These are phyloP conservation scores for Rotaria magnacalcarata DNA, from an alignment of 2,888 invertebrate genomes.

Conservation along the genomic window DNA sequence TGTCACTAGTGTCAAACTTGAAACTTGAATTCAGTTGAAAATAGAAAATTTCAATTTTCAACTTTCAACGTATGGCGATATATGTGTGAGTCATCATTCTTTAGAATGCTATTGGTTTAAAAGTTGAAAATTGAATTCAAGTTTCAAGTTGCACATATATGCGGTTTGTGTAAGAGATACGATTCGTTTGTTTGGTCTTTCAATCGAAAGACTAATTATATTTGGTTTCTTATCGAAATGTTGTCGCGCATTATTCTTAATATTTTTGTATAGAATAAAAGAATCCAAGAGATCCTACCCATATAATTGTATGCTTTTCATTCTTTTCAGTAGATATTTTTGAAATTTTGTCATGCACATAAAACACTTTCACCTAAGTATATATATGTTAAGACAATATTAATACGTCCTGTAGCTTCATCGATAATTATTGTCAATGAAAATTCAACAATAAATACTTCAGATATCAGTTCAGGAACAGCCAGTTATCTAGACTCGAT, in stretches of 20 bases:
- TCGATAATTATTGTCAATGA: neutral
- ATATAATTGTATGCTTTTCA: neutral
- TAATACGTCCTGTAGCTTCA: neutral
- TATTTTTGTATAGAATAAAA: neutral
- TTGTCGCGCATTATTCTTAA: neutral
- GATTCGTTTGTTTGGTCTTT: no score
- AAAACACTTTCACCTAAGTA: neutral
- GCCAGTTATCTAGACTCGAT: neutral
- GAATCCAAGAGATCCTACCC: neutral
- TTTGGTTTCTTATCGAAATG: neutral
- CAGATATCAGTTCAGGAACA: neutral
- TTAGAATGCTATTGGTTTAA: no score
- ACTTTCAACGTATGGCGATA: no score
- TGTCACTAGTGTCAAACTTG: no score
- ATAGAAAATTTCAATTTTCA: no score
- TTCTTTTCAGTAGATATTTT: neutral
- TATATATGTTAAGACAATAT: neutral
- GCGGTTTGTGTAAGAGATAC: no score
- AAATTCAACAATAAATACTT: neutral
- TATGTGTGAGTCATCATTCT: no score
- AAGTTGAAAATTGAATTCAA: no score
- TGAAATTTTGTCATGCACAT: neutral
- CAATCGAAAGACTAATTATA: no score
- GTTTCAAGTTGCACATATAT: no score
- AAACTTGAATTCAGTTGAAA: no score